Evolutionary conservation across 2,113 vertebrate genomes (phyloP).

Genomic region (Lophochroa leadbeateri): DNA sequence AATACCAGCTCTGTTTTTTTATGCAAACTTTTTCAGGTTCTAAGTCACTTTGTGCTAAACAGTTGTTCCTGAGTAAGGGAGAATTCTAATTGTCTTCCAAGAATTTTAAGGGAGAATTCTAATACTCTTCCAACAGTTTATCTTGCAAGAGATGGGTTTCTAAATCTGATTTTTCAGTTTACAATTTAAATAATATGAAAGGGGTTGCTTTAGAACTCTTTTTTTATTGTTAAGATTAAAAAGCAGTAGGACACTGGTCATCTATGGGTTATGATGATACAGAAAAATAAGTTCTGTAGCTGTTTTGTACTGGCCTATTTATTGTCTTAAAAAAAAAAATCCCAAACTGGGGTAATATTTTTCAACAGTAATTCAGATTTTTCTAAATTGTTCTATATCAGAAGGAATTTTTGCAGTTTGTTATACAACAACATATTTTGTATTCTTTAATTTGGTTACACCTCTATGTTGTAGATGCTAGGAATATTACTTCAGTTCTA

Average conservation of each 20-base stretch:
- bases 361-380: neutral
- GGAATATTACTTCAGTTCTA: neutral
- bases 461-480: fast-evolving
- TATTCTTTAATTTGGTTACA: neutral
- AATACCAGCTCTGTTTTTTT: neutral
- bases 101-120: neutral
- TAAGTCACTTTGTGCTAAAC: neutral
- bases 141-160: neutral
- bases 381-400: neutral
- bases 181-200: neutral
- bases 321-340: neutral
- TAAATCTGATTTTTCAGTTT: neutral
- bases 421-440: neutral
- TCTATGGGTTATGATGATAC: neutral
- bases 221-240: neutral
- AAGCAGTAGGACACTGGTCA: neutral
- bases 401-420: neutral
- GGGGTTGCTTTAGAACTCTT: neutral
- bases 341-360: neutral
- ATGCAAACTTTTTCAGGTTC: neutral
- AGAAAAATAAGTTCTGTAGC: neutral
- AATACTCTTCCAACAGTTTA: neutral
- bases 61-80: neutral
- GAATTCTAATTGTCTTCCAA: neutral
- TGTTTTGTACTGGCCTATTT: neutral